These are phyloP conservation scores for Oreochromis niloticus DNA, from an alignment of 2,113 vertebrate genomes.

Conservation along the genomic window DNA sequence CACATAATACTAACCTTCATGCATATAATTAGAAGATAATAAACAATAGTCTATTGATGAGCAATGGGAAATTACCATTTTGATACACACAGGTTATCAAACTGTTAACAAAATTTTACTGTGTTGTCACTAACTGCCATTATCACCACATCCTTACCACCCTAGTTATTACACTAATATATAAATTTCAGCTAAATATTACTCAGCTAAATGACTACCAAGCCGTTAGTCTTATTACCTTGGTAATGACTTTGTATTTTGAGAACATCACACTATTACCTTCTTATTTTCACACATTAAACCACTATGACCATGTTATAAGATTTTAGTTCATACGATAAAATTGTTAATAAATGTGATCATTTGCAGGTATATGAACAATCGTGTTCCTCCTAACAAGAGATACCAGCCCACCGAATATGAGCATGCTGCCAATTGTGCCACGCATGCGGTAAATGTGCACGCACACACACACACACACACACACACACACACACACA, in stretches of 20 bases:
- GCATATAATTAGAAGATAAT: not conserved
- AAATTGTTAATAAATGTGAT: not conserved
- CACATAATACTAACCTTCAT: not conserved
- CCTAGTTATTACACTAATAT: not conserved
- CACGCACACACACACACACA: not conserved
- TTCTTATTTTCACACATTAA: not conserved
- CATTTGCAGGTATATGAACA: slow-evolving; percentile 91
- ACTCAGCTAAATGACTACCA: not conserved
- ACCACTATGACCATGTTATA: not conserved
- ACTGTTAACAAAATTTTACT: not conserved
- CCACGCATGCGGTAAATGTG: slow-evolving; percentile 90
- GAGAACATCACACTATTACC: not conserved
- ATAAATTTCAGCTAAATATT: not conserved
- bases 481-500: not conserved
- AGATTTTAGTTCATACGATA: not conserved
- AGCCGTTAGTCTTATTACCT: not conserved
- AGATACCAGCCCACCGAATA: slow-evolving; percentile 94
- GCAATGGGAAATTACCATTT: not conserved
- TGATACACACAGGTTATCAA: not conserved
- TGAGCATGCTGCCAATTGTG: slow-evolving; percentile 91
- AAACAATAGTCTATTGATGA: not conserved
- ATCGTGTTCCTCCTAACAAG: slow-evolving; percentile 85
- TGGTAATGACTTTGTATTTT: not conserved
- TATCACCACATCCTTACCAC: not conserved
- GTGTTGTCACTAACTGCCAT: not conserved